Base-by-base conservation (phyloP, 2,797 vertebrate species). In the Xerus rutilus region DNA sequence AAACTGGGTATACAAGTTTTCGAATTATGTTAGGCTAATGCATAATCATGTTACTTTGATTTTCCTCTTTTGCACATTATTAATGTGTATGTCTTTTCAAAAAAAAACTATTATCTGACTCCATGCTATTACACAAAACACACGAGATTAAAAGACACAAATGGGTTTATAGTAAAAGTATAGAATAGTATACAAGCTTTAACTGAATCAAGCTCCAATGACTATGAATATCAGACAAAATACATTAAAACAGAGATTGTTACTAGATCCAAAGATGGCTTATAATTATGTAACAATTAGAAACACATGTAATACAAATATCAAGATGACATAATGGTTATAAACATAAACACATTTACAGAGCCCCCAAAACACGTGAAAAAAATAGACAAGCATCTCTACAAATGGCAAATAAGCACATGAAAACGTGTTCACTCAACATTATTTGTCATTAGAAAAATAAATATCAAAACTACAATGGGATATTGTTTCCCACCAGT, bases 391-490 rank as follows among this genome's bases (percentile, higher is more conserved):
- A 76, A 70, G 17, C 32, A 69, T 84, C 28, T 95, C 13, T 82
- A 54, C 59, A 73, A 73, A 69, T 62, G 49, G n/a, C 45, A 47
- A 67, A 76, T 43, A 92, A 28, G 52, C 5, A 76, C 14, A 78
- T 21, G 28, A 88, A 95, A 88, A 74, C 15, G 83, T 20, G 13
- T 79, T 88, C 76, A 82, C 2, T 59, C 23, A 25, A 64, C 10
- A 91, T 67, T 23, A 85, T 35, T 77, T 81, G 49, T 67, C n/a
- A 84, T 59, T 83, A 65, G 6, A 17, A 35, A 77, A 93, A 91
- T 76, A 49, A 23, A 90, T 64, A 82, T 74, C 32, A 81, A 82
- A 95, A 81, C 35, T 43, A 96, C 43, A 78, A 32, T 85, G 35
- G 86, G 15, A 43, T 70, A 69, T 13, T 43, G 52, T 18, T n/a